These are phyloP conservation scores for Cordilura impudica DNA, from an alignment of 2,888 invertebrate genomes.

Conservation along the genomic window DNA sequence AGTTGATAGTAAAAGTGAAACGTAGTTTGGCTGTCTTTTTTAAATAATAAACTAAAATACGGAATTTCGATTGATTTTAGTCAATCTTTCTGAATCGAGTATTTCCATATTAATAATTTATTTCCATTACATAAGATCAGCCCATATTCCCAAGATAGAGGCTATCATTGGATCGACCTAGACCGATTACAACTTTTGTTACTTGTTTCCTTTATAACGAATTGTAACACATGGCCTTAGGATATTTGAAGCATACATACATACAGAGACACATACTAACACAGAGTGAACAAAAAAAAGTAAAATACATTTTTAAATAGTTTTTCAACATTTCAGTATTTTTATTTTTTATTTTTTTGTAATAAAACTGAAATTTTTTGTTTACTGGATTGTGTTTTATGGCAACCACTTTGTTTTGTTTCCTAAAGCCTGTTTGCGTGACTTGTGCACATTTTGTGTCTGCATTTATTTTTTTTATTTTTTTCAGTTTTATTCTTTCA, in stretches of 20 bases:
- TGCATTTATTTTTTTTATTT: constrained; percentile 9
- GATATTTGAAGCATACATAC: not conserved
- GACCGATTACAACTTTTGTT: too few relatives aligned
- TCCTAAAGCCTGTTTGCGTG: constrained; percentile 38
- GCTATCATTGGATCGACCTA: too few relatives aligned
- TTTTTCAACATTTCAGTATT: constrained; percentile 22
- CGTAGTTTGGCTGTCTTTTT: too few relatives aligned
- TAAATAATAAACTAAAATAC: too few relatives aligned
- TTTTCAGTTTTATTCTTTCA: constrained; percentile 4
- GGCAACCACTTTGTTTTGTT: constrained; percentile 1
- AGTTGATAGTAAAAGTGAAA: too few relatives aligned
- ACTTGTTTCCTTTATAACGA: too few relatives aligned
- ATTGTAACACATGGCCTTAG: not conserved
- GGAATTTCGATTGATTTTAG: too few relatives aligned
- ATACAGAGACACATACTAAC: not conserved
- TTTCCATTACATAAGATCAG: too few relatives aligned
- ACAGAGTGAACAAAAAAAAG: not conserved
- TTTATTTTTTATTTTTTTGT: not conserved
- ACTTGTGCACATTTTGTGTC: constrained; percentile 44
- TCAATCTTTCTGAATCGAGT: too few relatives aligned
- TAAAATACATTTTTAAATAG: constrained; percentile 15
- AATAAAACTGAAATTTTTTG: not conserved
- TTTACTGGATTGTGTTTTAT: constrained; percentile 2
- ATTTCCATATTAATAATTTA: too few relatives aligned
- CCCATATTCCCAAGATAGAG: too few relatives aligned